Percentiles rank a stretch among this genome's conserved stretches.
phyloP scores from a whole-genome alignment of 2,797 vertebrate species.

The Paguma larvata region DNA sequence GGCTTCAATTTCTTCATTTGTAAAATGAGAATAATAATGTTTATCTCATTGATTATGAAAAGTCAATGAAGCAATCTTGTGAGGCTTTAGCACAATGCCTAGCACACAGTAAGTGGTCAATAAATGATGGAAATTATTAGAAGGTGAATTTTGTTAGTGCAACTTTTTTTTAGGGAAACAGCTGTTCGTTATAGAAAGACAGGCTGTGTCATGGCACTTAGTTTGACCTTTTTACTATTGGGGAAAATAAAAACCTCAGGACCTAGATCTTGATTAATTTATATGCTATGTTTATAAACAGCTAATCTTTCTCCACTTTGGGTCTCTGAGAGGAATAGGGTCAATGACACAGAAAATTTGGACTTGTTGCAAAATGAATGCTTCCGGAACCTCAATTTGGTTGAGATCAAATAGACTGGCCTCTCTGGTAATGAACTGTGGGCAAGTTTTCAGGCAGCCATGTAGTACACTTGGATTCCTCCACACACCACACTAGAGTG shows the following conservation, averaged over 20 bases:
- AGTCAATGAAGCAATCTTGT: slow-evolving; percentile 32
- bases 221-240: slow-evolving; percentile 70
- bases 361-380: slow-evolving; percentile 58
- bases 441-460: slow-evolving; percentile 55
- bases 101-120: neutral
- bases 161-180: slow-evolving; percentile 41
- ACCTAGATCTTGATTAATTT: slow-evolving; percentile 71
- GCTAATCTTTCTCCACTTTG: slow-evolving; percentile 51
- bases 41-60: neutral
- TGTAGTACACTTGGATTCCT: slow-evolving; percentile 13
- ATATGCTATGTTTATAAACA: slow-evolving; percentile 60
- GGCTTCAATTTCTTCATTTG: slow-evolving; percentile 54
- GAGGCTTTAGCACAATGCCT: neutral
- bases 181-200: slow-evolving; percentile 69
- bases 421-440: slow-evolving; percentile 66
- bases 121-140: slow-evolving; percentile 40
- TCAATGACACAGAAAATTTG: slow-evolving; percentile 64
- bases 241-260: neutral
- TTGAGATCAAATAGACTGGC: slow-evolving; percentile 69
- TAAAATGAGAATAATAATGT: neutral
- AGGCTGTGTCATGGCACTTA: slow-evolving; percentile 51
- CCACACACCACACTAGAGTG: neutral
- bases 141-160: slow-evolving; percentile 15
- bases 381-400: slow-evolving; percentile 69
- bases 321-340: slow-evolving; percentile 54